Base-by-base conservation (phyloP, 2,888 invertebrate species). In the Dicroscelio sp. region DNA sequence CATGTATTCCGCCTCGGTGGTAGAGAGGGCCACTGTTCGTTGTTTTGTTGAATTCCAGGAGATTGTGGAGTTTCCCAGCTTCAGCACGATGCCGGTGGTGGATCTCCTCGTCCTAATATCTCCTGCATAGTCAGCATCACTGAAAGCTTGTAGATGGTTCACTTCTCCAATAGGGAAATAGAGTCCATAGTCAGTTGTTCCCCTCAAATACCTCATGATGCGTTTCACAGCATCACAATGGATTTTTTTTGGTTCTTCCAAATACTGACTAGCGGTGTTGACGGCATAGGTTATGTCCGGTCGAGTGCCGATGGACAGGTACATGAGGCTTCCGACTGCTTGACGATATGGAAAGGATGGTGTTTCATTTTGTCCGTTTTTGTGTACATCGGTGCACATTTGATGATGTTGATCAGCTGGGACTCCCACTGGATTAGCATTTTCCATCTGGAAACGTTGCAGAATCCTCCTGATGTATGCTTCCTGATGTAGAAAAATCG, bases 201-300 rank as follows among this genome's bases (percentile, higher is more conserved):
- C 92, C 17, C 90, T 86, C 10, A 93, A 27, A 27, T 92, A 93
- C 55, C 88, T 88, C 4, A 93, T n/a, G 25, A 92, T 75, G 58
- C 88, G 67, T 63, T 92, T 87, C 4, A 91, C 83, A 0, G 91
- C 89, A 71, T 88, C 87, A 86, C 91, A 92, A 71, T 93, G 92
- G 4, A 84, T 85, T 38, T 84, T 92, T 14, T 31, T 75, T 0
- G 92, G 92, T 3, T 75, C 52, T 60, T 92, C 92, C 1, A 86
- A 65, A 30, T 84, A 85, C 27, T 60, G 60, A 17, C 60, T 60
- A 4, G 25, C 60, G 27, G 8, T 25, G 27, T 60, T 60, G 8
- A 93, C 60, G 5, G 89, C 90, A 31, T 58, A 92, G 2, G 93
- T 75, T 33, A 93, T 90, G 35, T 93, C 93, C 17, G 92, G 90